Conservation (phyloP, 2,113 vertebrate genomes). For the Rhipidura dahli region DNA sequence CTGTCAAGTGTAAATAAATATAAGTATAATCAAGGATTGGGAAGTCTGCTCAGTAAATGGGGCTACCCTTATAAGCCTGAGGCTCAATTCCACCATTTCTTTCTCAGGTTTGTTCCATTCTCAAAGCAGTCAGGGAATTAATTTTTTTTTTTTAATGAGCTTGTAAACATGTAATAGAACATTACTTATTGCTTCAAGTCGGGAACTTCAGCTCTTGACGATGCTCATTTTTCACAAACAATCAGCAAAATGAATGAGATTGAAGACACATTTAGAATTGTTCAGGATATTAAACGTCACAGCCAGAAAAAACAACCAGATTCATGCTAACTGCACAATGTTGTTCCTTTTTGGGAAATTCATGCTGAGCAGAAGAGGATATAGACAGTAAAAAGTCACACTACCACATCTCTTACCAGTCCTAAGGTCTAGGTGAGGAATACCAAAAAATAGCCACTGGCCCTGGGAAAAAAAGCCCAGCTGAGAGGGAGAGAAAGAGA, state of each 20-base stretch:
- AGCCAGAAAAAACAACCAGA: neutral
- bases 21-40: neutral
- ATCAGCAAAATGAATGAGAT: neutral
- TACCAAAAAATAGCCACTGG: neutral
- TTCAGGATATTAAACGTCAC: neutral
- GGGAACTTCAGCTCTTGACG: neutral
- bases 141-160: neutral
- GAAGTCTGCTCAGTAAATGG: neutral
- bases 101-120: neutral
- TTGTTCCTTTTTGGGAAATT: neutral
- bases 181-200: neutral
- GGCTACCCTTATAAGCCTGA: neutral
- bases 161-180: neutral
- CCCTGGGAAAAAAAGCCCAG: neutral
- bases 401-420: neutral
- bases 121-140: neutral
- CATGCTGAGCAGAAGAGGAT: neutral
- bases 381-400: neutral
- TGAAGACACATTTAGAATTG: neutral
- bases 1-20: neutral
- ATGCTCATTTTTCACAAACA: neutral
- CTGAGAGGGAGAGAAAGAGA: neutral
- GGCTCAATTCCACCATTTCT: neutral
- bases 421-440: neutral
- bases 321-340: neutral